Percentiles rank a stretch among this genome's conserved stretches.
phyloP scores from a whole-genome alignment of 2,797 vertebrate genomes.

The Epinephelus coioides region DNA sequence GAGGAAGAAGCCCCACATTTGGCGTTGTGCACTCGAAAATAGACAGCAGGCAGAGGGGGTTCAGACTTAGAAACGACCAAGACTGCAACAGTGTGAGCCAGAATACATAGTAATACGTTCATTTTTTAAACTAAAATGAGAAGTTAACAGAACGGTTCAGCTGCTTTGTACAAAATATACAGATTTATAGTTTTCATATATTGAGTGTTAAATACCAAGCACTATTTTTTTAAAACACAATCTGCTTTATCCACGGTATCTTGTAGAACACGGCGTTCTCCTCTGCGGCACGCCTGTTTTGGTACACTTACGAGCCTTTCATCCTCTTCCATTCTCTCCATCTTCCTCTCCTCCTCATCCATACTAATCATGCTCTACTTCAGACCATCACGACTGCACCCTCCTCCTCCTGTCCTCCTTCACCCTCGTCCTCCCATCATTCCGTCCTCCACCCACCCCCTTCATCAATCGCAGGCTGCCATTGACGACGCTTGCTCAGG shows the following conservation, averaged over 20 bases:
- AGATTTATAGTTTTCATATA: not conserved
- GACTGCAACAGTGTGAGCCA: not conserved
- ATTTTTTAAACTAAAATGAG: not conserved
- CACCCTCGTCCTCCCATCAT: slow-evolving; percentile 50
- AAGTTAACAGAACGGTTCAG: not conserved
- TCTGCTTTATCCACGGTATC: not conserved
- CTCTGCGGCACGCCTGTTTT: slow-evolving; percentile 62
- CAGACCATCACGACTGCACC: slow-evolving; percentile 59
- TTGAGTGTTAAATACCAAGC: not conserved
- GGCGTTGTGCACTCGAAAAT: not conserved
- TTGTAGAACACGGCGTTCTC: slow-evolving; percentile 44
- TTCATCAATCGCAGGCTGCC: slow-evolving; percentile 60
- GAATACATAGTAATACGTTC: not conserved
- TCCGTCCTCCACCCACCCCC: slow-evolving; percentile 36
- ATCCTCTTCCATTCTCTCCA: slow-evolving; percentile 26
- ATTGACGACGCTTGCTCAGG: slow-evolving; percentile 65
- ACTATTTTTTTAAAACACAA: not conserved
- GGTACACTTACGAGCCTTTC: slow-evolving; percentile 16
- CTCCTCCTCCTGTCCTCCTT: slow-evolving; percentile 40
- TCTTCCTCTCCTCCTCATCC: slow-evolving; percentile 57
- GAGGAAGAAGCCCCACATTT: slow-evolving; percentile 27
- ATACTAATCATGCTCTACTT: slow-evolving; percentile 74
- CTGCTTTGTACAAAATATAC: not conserved
- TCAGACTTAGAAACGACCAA: not conserved
- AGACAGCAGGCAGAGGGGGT: not conserved